Base-by-base conservation (phyloP, 2,113 vertebrate species). In the Barnardius zonarius region DNA sequence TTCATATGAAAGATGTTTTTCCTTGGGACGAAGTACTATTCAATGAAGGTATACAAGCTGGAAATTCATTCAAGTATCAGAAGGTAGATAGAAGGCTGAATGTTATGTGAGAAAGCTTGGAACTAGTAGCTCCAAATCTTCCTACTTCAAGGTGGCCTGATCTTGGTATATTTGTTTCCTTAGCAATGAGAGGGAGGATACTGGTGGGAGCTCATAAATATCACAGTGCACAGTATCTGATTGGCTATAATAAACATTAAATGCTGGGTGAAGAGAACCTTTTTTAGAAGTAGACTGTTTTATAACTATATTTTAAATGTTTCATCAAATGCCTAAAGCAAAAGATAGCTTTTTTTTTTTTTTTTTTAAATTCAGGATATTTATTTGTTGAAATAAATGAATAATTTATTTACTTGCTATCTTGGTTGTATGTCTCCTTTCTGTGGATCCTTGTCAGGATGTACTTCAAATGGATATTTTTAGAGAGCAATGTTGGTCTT, bases 401-500 rank as follows among this genome's bases (percentile, higher is more conserved):
- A 96, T 95, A 94, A 96, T 94, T 95, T 95, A 94, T 94, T 94
- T 95, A 93, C 94, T 96, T 96, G 92, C 88, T 97, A 90, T 96
- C 91, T 96, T 97, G 93, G 95, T 96, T 97, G 92, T 96, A 31
- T 97, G 95, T 96, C 92, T 95, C 39, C 72, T 96, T 96, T 97
- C 80, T 96, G 95, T 97, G 96, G 79, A 96, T 95, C 92, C 73
- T 96, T 96, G 94, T 96, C 94, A 95, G 94, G 93, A 93, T 93
- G 89, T 97, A 95, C 95, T 95, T 97, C 94, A 97, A 96, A 95
- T 97, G 92, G 96, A 96, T 96, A 95, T 94, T 97, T 96, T 96
- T 94, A 96, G 94, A 96, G 76, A 96, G 92, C 92, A 97, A 37
- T 97, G 88, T 96, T 97, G 93, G 95, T 97, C 92, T 96, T 97